A percentile compares a stretch with the other conserved stretches of the same genome.
phyloP scores from a whole-genome alignment of 2,797 vertebrate genomes.

The Cephalopachus bancanus region DNA sequence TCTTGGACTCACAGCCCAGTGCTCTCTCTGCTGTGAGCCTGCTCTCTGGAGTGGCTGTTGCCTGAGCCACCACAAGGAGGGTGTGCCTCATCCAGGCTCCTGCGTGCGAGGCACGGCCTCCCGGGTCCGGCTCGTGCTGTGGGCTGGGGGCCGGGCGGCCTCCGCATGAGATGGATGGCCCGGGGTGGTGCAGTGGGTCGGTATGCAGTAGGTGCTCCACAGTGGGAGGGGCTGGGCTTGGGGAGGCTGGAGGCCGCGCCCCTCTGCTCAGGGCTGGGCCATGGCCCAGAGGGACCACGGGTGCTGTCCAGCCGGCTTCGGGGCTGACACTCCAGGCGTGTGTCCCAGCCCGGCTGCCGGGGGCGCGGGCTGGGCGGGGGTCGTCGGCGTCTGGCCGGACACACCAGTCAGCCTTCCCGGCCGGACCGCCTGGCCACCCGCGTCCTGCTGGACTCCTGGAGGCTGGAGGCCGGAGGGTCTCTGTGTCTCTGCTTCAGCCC shows the following conservation, averaged over 20 bases:
- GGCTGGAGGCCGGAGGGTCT: background rate
- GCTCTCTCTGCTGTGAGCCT: background rate
- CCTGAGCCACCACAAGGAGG: fast-evolving
- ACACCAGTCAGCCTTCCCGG: background rate
- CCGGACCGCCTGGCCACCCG: background rate
- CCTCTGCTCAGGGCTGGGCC: too few species aligned
- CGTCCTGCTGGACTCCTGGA: conserved; percentile 49
- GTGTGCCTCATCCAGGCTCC: background rate
- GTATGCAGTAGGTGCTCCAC: too few species aligned
- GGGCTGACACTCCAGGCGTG: conserved; percentile 59
- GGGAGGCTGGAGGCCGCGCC: too few species aligned
- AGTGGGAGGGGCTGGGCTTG: too few species aligned
- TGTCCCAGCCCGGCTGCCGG: conserved; percentile 50
- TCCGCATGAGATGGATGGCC: too few species aligned
- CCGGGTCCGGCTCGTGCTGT: too few species aligned
- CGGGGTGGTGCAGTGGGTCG: too few species aligned
- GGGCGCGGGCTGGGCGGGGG: background rate
- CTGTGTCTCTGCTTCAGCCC: background rate
- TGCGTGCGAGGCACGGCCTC: background rate
- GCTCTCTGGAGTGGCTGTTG: background rate
- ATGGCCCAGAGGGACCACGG: background rate
- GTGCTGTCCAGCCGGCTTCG: background rate
- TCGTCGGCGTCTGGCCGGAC: background rate
- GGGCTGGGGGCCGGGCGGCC: too few species aligned
- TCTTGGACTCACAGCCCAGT: background rate